Evolutionary conservation across 2,888 invertebrate genomes (phyloP), one percentile per base, ranked within the genome.

Genomic region (Limnephilus auricula): DNA sequence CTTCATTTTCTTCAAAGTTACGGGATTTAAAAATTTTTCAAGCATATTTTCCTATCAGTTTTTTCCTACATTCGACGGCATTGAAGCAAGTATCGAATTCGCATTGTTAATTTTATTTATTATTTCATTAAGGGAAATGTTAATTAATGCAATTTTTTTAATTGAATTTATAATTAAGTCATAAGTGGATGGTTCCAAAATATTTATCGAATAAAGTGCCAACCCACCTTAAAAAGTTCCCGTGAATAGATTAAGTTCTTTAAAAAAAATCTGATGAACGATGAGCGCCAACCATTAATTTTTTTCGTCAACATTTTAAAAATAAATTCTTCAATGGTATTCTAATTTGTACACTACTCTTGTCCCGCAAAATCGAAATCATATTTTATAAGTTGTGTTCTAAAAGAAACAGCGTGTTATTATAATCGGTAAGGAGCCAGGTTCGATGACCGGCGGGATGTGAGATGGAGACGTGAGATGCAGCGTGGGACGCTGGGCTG

Each of bases 361-460:
- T 65, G 65, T n/a, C 65, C 65, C 6, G n/a, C 1, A 65, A 65
- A 65, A 65, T 65, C 65, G 65, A 65, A 65, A 65, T 25, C 0
- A 65, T 65, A 65, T 65, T 65, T 65, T 65, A n/a, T 65, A 65
- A 9, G 65, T 65, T n/a, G 65, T 25, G 65, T 65, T 25, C 65
- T 65, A 65, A 65, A 65, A 25, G 65, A n/a, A 65, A 65, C 65
- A 65, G 65, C 65, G 65, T 65, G 80, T 80, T 80, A 13, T 80
- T 32, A 32, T 65, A 65, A 65, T 65, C 80, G 37, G 25, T 32
- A 78, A 88, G 37, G 79, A 34, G 31, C 18, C 25, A 34, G 87
- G 87, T 88, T 88, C 87, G 87, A 88, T 88, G 87, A 37, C 87
- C 87, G 87, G 87, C 12, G 87, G 6, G 40, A 34, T 32, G 32